Base-by-base conservation (phyloP, 2,113 vertebrate species). In the Nematolebias whitei region DNA sequence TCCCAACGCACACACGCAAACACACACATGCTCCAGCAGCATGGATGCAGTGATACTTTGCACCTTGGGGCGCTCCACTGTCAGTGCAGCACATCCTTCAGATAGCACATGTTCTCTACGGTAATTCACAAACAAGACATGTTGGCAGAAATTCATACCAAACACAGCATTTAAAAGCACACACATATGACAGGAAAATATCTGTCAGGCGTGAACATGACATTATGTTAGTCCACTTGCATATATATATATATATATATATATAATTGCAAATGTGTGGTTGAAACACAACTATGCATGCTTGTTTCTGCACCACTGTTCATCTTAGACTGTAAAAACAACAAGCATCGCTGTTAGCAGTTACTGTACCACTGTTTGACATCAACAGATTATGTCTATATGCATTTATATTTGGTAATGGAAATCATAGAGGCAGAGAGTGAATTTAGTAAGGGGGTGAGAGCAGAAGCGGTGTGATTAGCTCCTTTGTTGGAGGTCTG, bases 401-500 rank as follows among this genome's bases (percentile, higher is more conserved):
- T 60, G 54, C 14, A 55, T 61, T 67, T 68, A 22, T 62, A 32
- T 77, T 74, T 20, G 26, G 32, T 20, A 61, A 61, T 56, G 4
- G 48, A 80, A 74, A 82, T 75, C 88, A 79, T 82, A 75, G 84
- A 86, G 54, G 76, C 32, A 54, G 57, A 65, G 63, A 69, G 66
- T 15, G 19, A 68, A 65, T 87, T 71, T 88, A 91, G 87, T 80
- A 73, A 86, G 57, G 81, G 89, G 87, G 87, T 51, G 72, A 87
- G 91, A 90, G 88, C 89, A 72, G 75, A 78, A 86, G 85, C 88
- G 91, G 83, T 89, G 85, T 95, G 93, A 96, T 96, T 95, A 95
- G 90, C 91, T 93, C 89, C 92, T 93, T 95, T 96, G 93, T 96
- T 93, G 93, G 90, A 81, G 87, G 82, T 80, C 94, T 88, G 93